Evolutionary conservation across 2,113 vertebrate genomes (phyloP).

Genomic region (Nyctibius bracteatus): DNA sequence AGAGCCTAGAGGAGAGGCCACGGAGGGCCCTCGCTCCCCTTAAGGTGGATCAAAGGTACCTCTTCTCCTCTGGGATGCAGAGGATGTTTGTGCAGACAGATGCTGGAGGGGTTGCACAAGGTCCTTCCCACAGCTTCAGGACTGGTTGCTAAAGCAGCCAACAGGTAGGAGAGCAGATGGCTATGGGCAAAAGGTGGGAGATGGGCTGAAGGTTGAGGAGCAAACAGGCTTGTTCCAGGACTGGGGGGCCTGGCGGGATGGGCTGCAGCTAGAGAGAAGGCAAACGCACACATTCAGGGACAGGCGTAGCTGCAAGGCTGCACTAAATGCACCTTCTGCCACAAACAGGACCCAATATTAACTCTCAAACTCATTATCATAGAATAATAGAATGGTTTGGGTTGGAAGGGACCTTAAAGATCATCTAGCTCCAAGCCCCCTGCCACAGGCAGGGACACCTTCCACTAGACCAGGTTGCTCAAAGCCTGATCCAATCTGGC

Average conservation of each 20-base stretch:
- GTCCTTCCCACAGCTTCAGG: neutral
- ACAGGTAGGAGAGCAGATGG: neutral
- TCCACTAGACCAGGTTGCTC: too few relatives aligned
- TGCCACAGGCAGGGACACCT: too few relatives aligned
- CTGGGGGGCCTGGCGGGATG: neutral
- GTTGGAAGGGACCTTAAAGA: too few relatives aligned
- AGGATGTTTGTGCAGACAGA: neutral
- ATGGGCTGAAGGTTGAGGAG: neutral
- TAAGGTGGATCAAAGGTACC: neutral
- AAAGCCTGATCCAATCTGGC: too few relatives aligned
- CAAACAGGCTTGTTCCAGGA: neutral
- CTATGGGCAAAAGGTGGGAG: neutral
- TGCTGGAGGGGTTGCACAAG: accelerated
- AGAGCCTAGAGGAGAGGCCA: neutral
- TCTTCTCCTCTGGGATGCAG: neutral
- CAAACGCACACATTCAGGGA: neutral
- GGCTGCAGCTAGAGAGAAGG: neutral
- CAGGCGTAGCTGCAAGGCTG: neutral
- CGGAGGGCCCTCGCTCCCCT: neutral
- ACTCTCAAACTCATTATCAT: neutral
- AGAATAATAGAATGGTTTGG: too few relatives aligned
- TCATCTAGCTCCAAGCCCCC: too few relatives aligned
- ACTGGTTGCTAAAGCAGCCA: neutral
- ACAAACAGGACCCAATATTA: neutral
- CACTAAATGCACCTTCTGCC: neutral